Conservation (phyloP, 1,140 invertebrate species). For the Drosophila lacertosa region DNA sequence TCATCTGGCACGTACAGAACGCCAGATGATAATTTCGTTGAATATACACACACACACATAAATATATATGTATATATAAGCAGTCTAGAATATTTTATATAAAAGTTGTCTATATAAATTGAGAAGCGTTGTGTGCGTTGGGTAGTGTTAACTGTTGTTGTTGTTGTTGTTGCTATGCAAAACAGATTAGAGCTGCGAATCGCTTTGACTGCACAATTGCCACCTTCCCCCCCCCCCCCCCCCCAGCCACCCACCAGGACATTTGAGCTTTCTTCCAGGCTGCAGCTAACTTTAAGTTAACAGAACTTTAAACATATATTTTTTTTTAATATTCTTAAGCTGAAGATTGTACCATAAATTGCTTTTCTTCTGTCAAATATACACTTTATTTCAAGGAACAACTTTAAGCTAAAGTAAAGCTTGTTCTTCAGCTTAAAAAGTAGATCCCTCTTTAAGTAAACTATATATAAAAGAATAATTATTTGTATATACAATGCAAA, state of each 20-base stretch:
- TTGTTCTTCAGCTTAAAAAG: background rate
- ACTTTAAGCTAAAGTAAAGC: too few relatives aligned
- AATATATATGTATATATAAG: background rate
- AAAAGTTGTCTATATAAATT: background rate
- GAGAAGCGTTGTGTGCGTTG: background rate
- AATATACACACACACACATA: constrained; percentile 45
- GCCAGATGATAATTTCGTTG: constrained; percentile 73
- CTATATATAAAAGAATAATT: too few relatives aligned
- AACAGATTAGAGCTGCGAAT: constrained; percentile 59
- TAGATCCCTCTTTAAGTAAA: too few relatives aligned
- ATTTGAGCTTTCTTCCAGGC: background rate
- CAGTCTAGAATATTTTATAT: constrained; percentile 48
- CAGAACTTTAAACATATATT: too few relatives aligned
- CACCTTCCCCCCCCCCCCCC: background rate
- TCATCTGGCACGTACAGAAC: constrained; percentile 53
- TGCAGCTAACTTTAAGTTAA: too few relatives aligned
- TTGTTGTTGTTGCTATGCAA: constrained; percentile 72
- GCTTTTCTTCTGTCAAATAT: too few relatives aligned
- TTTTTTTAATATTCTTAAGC: too few relatives aligned
- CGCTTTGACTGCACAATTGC: constrained; percentile 16
- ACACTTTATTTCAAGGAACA: too few relatives aligned
- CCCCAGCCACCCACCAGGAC: background rate
- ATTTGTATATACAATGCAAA: too few relatives aligned
- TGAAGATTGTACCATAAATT: too few relatives aligned
- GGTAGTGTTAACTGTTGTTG: constrained; percentile 46